Evolutionary conservation across 2,888 invertebrate species (phyloP).

Genomic region (Nomada fucata): DNA sequence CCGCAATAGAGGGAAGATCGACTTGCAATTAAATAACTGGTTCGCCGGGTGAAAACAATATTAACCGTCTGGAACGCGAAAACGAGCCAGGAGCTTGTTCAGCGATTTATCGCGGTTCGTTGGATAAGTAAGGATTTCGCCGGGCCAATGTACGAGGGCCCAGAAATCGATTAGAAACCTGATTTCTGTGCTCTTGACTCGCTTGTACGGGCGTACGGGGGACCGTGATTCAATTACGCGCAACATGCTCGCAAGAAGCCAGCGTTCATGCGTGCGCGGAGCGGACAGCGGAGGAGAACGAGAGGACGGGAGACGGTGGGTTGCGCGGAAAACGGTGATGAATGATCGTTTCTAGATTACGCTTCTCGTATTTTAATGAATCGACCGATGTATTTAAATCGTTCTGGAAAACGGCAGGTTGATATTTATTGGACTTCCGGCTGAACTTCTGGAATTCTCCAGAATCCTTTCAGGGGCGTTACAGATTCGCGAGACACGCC

Average conservation of each 20-base stretch:
- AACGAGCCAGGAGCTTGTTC: background rate
- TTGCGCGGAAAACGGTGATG: constrained; percentile 70
- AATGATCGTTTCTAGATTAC: constrained; percentile 70
- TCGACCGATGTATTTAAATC: constrained; percentile 71
- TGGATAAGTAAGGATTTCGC: constrained; percentile 35
- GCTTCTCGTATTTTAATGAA: constrained; percentile 73
- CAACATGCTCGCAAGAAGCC: constrained; percentile 55
- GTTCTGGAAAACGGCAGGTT: constrained; percentile 62
- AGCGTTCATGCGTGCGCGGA: constrained; percentile 46
- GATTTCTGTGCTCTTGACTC: constrained; percentile 17
- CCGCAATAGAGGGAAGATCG: background rate
- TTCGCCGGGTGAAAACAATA: background rate
- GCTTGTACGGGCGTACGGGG: constrained; percentile 1
- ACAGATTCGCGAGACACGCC: background rate
- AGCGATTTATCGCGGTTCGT: constrained; percentile 1
- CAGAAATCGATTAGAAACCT: constrained; percentile 56
- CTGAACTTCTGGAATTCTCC: background rate
- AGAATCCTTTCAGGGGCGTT: background rate
- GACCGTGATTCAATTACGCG: constrained; percentile 58
- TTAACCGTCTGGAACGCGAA: background rate
- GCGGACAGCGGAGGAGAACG: background rate
- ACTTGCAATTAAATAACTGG: background rate
- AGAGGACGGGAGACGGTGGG: constrained; percentile 14
- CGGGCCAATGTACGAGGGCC: background rate
- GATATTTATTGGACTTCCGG: constrained; percentile 49